Conservation (phyloP, 2,888 invertebrate genomes). For the Xanthia togata region DNA sequence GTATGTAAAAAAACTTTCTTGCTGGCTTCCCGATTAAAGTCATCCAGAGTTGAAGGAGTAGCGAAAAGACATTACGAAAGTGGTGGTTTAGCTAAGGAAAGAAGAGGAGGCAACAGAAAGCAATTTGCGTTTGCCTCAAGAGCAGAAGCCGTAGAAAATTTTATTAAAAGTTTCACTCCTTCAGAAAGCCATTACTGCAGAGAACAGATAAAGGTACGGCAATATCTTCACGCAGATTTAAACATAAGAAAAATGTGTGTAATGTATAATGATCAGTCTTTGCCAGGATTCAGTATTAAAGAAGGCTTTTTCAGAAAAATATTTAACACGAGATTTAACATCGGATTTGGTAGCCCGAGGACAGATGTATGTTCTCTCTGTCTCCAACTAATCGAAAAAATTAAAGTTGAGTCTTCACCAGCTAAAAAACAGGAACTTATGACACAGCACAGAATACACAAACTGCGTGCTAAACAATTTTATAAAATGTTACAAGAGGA, state of each 20-base stretch:
- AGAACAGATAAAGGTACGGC: neutral
- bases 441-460: neutral
- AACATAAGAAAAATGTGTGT: no score
- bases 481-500: neutral
- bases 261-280: no score
- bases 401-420: no score
- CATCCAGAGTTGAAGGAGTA: constrained; percentile 42
- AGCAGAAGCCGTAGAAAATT: constrained; percentile 6
- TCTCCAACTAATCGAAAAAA: no score
- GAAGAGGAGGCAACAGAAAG: constrained; percentile 47
- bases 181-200: constrained; percentile 7
- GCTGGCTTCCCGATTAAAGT: constrained; percentile 5
- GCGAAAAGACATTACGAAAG: constrained; percentile 34
- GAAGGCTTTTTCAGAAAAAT: no score
- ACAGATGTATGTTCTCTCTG: no score
- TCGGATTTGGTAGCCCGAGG: no score
- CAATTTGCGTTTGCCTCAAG: constrained; percentile 21
- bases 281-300: no score
- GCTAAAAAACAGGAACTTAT: no score
- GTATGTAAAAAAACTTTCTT: constrained; percentile 5
- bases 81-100: constrained; percentile 46
- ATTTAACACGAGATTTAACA: no score
- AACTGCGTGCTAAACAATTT: neutral
- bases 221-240: no score
- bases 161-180: constrained; percentile 8